Conservation (phyloP, 2,113 vertebrate genomes). For the Prietella phreatophila region DNA sequence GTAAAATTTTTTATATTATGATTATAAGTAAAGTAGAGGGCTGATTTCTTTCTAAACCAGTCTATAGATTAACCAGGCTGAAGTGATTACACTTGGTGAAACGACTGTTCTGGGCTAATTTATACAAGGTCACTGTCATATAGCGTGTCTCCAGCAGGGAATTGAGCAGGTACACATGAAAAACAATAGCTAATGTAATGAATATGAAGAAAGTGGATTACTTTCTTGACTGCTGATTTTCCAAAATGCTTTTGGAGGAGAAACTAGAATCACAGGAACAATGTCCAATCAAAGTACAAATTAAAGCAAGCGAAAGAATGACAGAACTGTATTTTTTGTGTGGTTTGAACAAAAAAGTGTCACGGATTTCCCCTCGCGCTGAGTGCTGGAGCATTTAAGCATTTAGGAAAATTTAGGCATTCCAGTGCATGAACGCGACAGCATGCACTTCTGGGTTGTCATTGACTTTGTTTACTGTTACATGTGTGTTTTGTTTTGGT, state of each 20-base stretch:
- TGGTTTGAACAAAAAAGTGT: not conserved
- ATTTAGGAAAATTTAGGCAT: no score
- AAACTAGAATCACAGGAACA: not conserved
- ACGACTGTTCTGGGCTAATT: not conserved
- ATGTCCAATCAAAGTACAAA: not conserved
- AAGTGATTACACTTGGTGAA: not conserved
- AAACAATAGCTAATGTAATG: not conserved
- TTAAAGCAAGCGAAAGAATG: not conserved
- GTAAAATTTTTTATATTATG: not conserved
- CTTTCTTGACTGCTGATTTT: not conserved
- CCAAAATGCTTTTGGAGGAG: not conserved
- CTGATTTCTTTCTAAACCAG: not conserved
- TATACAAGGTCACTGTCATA: not conserved
- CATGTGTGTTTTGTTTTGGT: no score
- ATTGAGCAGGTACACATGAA: not conserved
- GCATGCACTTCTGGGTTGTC: no score
- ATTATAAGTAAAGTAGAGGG: no score
- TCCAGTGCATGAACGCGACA: no score
- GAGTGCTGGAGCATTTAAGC: no score
- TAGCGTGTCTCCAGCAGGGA: not conserved
- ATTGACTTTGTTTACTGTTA: no score
- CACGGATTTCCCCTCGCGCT: no score
- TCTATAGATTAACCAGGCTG: not conserved
- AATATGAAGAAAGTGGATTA: not conserved
- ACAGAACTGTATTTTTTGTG: not conserved